These are phyloP conservation scores for Stichopus horrens DNA, from an alignment of 53 echinoderm and acorn worm species.

Conservation along the genomic window DNA sequence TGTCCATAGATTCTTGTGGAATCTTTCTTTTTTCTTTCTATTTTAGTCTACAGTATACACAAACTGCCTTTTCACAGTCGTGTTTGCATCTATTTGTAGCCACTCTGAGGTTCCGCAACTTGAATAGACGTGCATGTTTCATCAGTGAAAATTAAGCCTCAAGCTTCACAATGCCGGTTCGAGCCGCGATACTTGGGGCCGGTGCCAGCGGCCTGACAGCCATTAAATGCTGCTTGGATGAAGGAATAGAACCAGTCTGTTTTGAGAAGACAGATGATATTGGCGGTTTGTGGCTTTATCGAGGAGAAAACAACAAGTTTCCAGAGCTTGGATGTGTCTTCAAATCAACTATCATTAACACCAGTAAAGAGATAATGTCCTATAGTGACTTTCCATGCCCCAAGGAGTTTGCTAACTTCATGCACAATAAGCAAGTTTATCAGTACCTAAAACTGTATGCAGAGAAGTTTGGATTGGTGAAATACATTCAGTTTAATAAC, in stretches of 20 bases:
- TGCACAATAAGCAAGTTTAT: conserved; percentile 81
- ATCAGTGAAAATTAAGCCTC: neutral
- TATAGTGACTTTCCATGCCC: conserved; percentile 87
- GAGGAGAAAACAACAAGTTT: conserved; percentile 45
- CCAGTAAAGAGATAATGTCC: conserved; percentile 69
- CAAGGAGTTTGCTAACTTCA: conserved; percentile 81
- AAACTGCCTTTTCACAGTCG: too few relatives aligned
- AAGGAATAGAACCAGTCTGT: conserved; percentile 76
- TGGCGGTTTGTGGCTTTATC: conserved; percentile 85
- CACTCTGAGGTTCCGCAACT: too few relatives aligned
- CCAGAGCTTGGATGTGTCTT: conserved; percentile 63
- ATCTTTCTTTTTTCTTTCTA: too few relatives aligned
- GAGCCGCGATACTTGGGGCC: conserved; percentile 77
- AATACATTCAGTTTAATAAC: conserved; percentile 56
- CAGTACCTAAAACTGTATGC: conserved; percentile 55
- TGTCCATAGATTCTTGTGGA: too few relatives aligned
- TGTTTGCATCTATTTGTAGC: too few relatives aligned
- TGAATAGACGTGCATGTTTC: too few relatives aligned
- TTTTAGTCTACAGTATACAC: too few relatives aligned
- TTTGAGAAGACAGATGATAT: conserved; percentile 77
- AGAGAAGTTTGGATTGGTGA: conserved; percentile 51
- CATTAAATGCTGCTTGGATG: conserved; percentile 85
- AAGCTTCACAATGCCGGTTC: conserved; percentile 16
- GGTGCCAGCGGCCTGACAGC: conserved; percentile 82
- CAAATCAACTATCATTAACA: conserved; percentile 66